Percentiles rank a stretch among this genome's conserved stretches.
phyloP scores from a whole-genome alignment of 2,797 vertebrate species.

The Enoplosus armatus region DNA sequence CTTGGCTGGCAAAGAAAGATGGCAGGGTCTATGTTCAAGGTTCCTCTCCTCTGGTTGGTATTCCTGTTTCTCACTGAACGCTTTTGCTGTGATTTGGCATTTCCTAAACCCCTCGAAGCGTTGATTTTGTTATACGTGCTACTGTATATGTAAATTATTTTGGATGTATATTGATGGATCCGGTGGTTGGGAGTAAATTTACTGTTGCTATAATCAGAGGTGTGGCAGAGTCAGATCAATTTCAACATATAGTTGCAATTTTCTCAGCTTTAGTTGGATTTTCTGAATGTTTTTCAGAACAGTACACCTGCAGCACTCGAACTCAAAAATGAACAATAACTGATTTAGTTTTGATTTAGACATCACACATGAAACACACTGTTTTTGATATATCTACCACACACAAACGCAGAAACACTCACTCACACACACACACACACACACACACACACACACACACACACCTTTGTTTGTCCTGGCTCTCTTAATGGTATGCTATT shows the following conservation, averaged over 20 bases:
- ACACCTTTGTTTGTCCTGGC: constrained; percentile 22
- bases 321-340: not conserved
- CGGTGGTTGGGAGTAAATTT: not conserved
- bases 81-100: not conserved
- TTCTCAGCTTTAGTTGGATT: not conserved
- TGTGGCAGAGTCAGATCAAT: not conserved
- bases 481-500: not conserved
- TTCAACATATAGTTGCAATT: not conserved
- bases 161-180: not conserved
- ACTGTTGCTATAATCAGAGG: not conserved
- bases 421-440: not conserved
- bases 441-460: not conserved
- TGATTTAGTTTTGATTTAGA: not conserved
- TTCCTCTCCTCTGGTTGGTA: constrained; percentile 30
- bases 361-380: too few species aligned
- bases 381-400: too few species aligned
- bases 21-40: constrained; percentile 35
- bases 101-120: not conserved
- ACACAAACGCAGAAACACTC: too few species aligned
- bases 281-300: not conserved
- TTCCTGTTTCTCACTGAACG: not conserved
- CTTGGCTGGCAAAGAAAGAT: constrained; percentile 34
- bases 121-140: not conserved
- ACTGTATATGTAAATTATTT: not conserved
- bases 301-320: not conserved